Base-by-base conservation (phyloP, 2,113 vertebrate species). In the Panthera leo region DNA sequence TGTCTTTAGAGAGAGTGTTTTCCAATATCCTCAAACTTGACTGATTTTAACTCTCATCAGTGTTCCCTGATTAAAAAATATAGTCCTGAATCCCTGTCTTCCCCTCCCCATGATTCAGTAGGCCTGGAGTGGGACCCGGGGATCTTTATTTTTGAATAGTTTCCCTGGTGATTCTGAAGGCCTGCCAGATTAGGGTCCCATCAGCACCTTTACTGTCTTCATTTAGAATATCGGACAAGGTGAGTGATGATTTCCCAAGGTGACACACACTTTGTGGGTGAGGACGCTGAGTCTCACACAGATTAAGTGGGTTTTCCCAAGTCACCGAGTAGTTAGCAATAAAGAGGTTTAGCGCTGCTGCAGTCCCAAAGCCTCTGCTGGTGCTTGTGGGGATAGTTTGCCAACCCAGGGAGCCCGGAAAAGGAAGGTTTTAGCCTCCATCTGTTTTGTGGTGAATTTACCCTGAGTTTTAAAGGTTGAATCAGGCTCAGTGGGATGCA, bases 181-280 rank as follows among this genome's bases (percentile, higher is more conserved):
- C 10, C 27, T 45, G 51, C 16, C 78, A 42, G 3, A 12, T 53
- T 65, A 51, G 85, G 27, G 73, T 15, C 16, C 36, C 27, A 0
- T 0, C 1, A 31, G 13, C 0, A n/a, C 58, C 45, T 12, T 31
- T n/a, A 51, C 16, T 8, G 4, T 8, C 34, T 70, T 36, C 18
- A 7, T 5, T 53, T 65, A 73, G 78, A 68, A 39, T n/a, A 53
- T 29, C 23, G 5, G 51, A 45, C 9, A 16, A 12, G 58, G 29
- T 19, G 39, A 53, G 21, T 29, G 58, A 23, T 34, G 58, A 23
- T 93, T 48, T 76, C 95, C 51, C 93, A 63, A 48, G 85, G 21
- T 63, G 55, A 39, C 82, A 58, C 11, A 9, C 4, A 34, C 34
- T 63, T 63, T 36, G 53, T 12, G 48, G 76, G 39, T 2, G 13